Evolutionary conservation across 1,140 invertebrate species (phyloP).

Genomic region (Anoplolepis gracilipes): DNA sequence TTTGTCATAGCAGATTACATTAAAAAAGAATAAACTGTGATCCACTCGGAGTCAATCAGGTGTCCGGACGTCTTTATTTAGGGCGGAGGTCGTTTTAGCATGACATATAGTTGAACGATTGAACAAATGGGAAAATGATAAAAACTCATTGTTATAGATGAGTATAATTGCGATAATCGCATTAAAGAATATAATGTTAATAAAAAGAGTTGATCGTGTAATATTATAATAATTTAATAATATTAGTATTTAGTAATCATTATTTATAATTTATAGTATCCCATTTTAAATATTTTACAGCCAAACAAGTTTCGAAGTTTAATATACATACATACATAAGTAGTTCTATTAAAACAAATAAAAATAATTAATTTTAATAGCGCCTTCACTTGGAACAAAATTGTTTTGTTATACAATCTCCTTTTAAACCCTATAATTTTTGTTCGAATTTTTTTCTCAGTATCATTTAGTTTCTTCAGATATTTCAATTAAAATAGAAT

Average conservation of each 20-base stretch:
- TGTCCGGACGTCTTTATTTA: conserved; percentile 17
- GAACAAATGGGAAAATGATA: background rate
- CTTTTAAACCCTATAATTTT: no score
- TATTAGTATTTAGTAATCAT: background rate
- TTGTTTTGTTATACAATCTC: no score
- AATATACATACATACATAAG: no score
- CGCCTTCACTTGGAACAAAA: no score
- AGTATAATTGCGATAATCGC: background rate
- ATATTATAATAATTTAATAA: background rate
- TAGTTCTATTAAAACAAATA: no score
- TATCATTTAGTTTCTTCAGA: no score
- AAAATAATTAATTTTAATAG: no score
- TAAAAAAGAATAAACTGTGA: background rate
- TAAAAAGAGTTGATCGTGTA: background rate
- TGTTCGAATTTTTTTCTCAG: no score
- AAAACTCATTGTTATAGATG: background rate
- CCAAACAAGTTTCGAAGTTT: no score
- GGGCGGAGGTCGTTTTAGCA: background rate
- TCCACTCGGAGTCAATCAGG: conserved; percentile 3
- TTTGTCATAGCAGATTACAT: background rate
- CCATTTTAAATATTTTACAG: no score
- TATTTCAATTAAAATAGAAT: no score
- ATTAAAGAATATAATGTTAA: background rate
- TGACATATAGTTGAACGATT: conserved; percentile 27
- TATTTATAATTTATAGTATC: no score